These are phyloP conservation scores for Vespertilio murinus DNA, from an alignment of 2,797 vertebrate genomes.

Conservation along the genomic window DNA sequence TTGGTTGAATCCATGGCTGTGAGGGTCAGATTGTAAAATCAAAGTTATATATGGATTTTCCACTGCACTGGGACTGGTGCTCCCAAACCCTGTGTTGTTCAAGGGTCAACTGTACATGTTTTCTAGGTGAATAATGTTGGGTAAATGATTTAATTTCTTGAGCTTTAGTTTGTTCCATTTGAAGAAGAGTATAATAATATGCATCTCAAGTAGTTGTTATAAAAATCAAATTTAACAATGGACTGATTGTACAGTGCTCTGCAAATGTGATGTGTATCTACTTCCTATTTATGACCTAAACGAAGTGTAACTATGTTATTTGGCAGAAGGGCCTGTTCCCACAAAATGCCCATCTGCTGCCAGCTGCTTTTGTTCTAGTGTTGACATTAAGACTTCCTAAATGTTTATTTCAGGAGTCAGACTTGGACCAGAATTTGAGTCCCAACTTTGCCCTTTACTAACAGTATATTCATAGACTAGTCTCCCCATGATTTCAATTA, in stretches of 20 bases:
- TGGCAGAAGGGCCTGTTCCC: neutral
- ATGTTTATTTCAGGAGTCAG: slow-evolving; percentile 1
- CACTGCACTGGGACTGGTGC: neutral
- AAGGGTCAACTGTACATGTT: neutral
- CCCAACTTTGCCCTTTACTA: neutral
- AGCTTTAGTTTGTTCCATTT: neutral
- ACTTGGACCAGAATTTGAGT: neutral
- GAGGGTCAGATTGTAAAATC: neutral
- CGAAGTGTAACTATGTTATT: neutral
- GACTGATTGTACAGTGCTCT: neutral
- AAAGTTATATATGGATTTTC: neutral
- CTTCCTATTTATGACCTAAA: neutral
- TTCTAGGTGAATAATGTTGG: neutral
- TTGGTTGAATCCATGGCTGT: neutral
- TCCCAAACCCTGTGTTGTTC: neutral
- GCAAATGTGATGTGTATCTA: neutral
- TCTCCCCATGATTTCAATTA: neutral
- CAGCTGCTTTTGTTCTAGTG: slow-evolving; percentile 26
- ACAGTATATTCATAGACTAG: neutral
- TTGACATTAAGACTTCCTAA: neutral
- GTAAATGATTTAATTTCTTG: neutral
- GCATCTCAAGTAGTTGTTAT: neutral
- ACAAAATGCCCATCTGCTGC: neutral
- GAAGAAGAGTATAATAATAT: neutral
- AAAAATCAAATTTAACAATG: neutral